Percentiles rank a stretch among this genome's conserved stretches.
phyloP scores from a whole-genome alignment of 2,797 vertebrate genomes.

The Parotocinclus haroldoi region DNA sequence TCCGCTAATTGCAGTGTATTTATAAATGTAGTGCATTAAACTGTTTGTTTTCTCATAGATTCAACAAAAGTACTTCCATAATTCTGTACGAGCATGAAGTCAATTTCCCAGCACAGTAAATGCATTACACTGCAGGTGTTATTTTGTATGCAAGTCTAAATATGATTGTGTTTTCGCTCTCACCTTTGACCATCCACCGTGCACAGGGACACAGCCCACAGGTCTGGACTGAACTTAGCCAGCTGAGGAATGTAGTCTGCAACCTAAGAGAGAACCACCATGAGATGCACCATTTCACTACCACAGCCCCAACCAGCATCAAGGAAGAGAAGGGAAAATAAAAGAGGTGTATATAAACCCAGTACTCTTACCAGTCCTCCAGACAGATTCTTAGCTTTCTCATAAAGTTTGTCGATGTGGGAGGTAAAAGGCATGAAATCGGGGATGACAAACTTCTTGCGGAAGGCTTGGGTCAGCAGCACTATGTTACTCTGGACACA shows the following conservation, averaged over 20 bases:
- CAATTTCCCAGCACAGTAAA: too few species aligned
- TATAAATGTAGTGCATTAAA: too few species aligned
- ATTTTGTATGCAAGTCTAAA: too few species aligned
- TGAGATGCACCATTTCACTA: too few species aligned
- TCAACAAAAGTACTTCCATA: too few species aligned
- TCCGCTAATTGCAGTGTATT: too few species aligned
- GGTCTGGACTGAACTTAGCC: constrained; percentile 84
- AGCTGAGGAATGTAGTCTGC: constrained; percentile 88
- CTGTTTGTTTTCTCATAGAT: too few species aligned
- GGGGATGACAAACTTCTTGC: constrained; percentile 86
- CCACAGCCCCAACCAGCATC: too few species aligned
- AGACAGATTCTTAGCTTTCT: constrained; percentile 79
- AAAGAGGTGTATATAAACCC: neutral
- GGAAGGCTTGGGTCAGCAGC: constrained; percentile 84
- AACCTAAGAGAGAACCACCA: constrained; percentile 64
- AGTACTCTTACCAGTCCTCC: constrained; percentile 78
- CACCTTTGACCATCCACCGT: constrained; percentile 88
- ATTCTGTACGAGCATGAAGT: too few species aligned
- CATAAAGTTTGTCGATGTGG: constrained; percentile 80
- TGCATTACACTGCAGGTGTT: too few species aligned
- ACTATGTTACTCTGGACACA: constrained; percentile 89
- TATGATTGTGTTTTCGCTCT: neutral
- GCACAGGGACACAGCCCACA: constrained; percentile 85
- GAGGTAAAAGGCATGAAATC: constrained; percentile 83
- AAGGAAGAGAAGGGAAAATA: neutral